Percentiles rank a stretch among this genome's conserved stretches.
These are phyloP conservation scores for Tinea semifulvella DNA, from an alignment of 2,888 invertebrate genomes.

Conservation along the genomic window DNA sequence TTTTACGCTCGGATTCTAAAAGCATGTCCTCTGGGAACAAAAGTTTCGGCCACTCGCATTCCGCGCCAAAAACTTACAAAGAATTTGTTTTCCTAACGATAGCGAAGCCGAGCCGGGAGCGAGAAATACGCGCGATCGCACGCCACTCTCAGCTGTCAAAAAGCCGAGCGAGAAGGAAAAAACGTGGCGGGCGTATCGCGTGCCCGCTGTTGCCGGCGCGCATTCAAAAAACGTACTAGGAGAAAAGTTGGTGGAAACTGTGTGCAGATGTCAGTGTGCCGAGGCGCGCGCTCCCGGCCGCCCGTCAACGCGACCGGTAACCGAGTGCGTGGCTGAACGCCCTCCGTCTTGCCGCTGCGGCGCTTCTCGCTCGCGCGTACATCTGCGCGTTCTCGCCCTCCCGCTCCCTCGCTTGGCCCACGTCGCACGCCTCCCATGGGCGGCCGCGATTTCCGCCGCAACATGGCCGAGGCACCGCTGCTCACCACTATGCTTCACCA, in stretches of 20 bases:
- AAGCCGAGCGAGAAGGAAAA: slow-evolving; percentile 57
- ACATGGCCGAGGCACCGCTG: slow-evolving; percentile 45
- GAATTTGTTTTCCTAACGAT: slow-evolving; percentile 24
- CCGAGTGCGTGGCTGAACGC: slow-evolving; percentile 64
- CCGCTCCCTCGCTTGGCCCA: slow-evolving; percentile 35
- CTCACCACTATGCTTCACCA: slow-evolving; percentile 6
- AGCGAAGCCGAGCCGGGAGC: slow-evolving; percentile 26
- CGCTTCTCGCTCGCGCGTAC: slow-evolving; percentile 41
- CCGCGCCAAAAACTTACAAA: slow-evolving; percentile 52
- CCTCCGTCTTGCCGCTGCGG: slow-evolving; percentile 69
- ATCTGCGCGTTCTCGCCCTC: slow-evolving; percentile 31
- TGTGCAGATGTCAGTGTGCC: slow-evolving; percentile 48
- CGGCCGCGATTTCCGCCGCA: slow-evolving; percentile 63
- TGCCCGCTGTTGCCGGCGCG: slow-evolving; percentile 59
- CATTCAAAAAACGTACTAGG: slow-evolving; percentile 56
- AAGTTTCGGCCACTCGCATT: slow-evolving; percentile 30
- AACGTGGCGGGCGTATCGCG: slow-evolving; percentile 55
- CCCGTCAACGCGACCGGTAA: slow-evolving; percentile 66
- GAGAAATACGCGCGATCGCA: slow-evolving; percentile 52
- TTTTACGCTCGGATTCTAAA: neutral
- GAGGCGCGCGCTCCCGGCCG: slow-evolving; percentile 62
- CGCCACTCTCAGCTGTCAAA: slow-evolving; percentile 54
- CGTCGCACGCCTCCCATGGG: slow-evolving; percentile 64
- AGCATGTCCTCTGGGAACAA: neutral
- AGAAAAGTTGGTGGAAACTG: slow-evolving; percentile 48